Evolutionary conservation across 2,797 vertebrate genomes (phyloP).

Genomic region (Apodemus agrarius): DNA sequence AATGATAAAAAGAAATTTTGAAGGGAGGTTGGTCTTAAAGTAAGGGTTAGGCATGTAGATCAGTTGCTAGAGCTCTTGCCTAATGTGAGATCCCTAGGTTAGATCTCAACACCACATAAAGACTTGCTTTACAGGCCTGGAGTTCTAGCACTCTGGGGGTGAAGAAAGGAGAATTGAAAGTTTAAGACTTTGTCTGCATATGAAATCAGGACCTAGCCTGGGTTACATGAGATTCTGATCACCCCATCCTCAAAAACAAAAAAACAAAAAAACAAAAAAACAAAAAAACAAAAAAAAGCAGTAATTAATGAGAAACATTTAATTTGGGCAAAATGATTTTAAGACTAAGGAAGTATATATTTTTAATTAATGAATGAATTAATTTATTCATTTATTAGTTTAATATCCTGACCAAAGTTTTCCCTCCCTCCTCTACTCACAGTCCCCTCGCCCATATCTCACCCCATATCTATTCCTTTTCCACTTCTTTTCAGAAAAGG

Average conservation of each 20-base stretch:
- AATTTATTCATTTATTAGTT: not conserved
- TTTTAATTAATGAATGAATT: not conserved
- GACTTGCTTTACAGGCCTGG: not conserved
- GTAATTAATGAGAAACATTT: not conserved
- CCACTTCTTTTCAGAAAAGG: not conserved
- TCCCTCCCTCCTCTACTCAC: not conserved
- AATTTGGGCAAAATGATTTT: slow-evolving; percentile 1
- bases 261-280: not conserved
- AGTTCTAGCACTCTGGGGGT: not conserved
- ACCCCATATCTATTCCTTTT: not conserved
- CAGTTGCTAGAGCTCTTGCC: not conserved
- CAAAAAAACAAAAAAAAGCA: not conserved
- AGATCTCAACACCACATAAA: not conserved
- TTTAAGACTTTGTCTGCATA: not conserved
- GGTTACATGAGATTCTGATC: not conserved
- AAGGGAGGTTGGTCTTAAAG: not conserved
- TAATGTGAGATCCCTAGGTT: too few species aligned
- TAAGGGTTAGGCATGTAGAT: not conserved
- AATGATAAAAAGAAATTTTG: not conserved
- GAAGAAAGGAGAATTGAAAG: not conserved
- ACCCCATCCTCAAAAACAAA: not conserved
- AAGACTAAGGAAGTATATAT: not conserved
- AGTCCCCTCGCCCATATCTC: not conserved
- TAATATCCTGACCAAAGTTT: not conserved
- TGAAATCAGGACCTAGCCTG: not conserved